Evolutionary conservation across 2,797 vertebrate genomes (phyloP), one percentile per base, ranked within the genome.

Genomic region (Glossophaga mutica): DNA sequence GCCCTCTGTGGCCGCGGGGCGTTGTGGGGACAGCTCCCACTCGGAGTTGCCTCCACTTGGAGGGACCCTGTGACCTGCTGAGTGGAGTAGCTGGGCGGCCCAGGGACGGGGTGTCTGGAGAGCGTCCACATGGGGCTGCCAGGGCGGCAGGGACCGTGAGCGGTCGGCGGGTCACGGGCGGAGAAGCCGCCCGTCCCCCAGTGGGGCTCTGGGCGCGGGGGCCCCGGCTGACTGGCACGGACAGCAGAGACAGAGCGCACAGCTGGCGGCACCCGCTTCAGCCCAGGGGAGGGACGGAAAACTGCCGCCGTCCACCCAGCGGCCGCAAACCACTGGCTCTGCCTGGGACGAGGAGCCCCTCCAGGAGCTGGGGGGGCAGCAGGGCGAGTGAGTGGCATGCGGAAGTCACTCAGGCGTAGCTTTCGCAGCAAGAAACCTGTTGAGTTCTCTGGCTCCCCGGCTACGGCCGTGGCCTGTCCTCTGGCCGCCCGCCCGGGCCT

Each of bases 271-370:
- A 7, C 14, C 44, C 21, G 15, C 18, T 37, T 68, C 29, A 26
- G 73, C 70, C 73, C 34, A 50, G 26, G 62, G 90, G 46, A 22
- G 9, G 9, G 57, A 79, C 57, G 9, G 2, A 9, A 55, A 74
- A 21, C 14, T 9, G 65, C 32, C 37, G 9, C 62, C 8, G 0
- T 57, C 10, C 34, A 1, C 59, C 48, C 24, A 34, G 21, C 16
- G 3, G 44, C 42, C 10, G 2, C 2, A 5, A 4, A 24, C 21
- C 12, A 2, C 12, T 1, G 68, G 5, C 22, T 37, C 81, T 14
- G 44, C n/a, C 16, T 3, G 11, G 0, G 1, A 12, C 12, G 6
- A 0, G 9, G 39, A 5, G 11, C 55, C 18, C 0, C 4, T 14
- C 88, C 21, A 3, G 55, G 59, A 55, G 79, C 15, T 14, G 50